Conservation (phyloP, 2,888 invertebrate genomes). For the Aspidapion aeneum region DNA sequence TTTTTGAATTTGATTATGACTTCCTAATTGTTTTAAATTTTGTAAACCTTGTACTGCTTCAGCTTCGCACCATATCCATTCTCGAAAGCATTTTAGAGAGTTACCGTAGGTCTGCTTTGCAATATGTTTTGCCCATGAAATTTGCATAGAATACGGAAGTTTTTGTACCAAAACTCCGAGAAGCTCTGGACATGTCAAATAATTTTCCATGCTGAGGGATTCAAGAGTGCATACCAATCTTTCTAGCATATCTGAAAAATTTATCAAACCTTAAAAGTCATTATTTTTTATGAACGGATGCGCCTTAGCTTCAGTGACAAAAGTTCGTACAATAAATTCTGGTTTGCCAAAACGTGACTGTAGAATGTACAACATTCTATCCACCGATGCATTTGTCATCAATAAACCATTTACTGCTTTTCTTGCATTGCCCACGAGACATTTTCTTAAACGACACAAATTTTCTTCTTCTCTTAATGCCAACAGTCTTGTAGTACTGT, state of each 20-base stretch:
- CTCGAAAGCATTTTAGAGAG: background rate
- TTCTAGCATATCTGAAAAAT: background rate
- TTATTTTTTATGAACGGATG: background rate
- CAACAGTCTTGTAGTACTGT: background rate
- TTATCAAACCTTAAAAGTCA: background rate
- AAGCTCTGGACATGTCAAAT: no score
- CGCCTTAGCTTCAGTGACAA: background rate
- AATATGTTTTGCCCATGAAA: background rate
- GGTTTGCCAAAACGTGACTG: background rate
- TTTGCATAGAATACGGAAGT: background rate
- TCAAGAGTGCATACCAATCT: background rate
- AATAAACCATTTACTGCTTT: background rate
- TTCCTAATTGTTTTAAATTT: background rate
- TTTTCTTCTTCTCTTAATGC: no score
- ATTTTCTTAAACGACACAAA: no score
- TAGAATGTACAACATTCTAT: background rate
- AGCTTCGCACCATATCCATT: background rate
- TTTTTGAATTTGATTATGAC: background rate
- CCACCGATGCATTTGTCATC: background rate
- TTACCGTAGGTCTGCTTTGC: background rate
- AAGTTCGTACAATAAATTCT: background rate
- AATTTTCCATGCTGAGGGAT: background rate
- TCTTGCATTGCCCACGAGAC: no score
- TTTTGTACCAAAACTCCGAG: no score
- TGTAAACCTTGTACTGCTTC: background rate